Evolutionary conservation across 2,888 invertebrate genomes (phyloP).

Genomic region (Pegoplata infirma): DNA sequence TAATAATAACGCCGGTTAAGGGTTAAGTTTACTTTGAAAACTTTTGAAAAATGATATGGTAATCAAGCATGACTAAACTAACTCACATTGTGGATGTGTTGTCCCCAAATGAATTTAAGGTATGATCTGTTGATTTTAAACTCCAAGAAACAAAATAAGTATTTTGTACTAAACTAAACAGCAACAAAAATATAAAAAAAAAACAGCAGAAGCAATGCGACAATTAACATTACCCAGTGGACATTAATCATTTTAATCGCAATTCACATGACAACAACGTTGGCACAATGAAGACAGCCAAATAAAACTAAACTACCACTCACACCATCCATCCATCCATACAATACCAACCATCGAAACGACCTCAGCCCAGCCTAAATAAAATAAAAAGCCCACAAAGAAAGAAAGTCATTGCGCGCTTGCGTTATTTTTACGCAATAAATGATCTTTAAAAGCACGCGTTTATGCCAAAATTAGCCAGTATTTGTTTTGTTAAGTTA

Average conservation of each 20-base stretch:
- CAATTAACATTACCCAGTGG: slow-evolving; percentile 76
- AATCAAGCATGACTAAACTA: slow-evolving; percentile 35
- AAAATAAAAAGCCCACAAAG: not conserved
- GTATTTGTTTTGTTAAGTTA: slow-evolving; percentile 56
- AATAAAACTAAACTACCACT: slow-evolving; percentile 45
- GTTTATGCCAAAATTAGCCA: slow-evolving; percentile 67
- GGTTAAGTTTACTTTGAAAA: not conserved
- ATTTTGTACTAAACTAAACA: no score
- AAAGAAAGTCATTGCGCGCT: slow-evolving; percentile 62
- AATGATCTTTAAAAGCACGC: slow-evolving; percentile 74
- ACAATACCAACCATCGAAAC: slow-evolving; percentile 59
- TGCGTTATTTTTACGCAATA: slow-evolving; percentile 69
- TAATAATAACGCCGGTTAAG: no score
- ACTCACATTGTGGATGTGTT: not conserved
- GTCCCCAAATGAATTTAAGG: slow-evolving; percentile 35
- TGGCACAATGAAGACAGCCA: slow-evolving; percentile 55
- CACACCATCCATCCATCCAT: no score
- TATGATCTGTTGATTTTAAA: slow-evolving; percentile 34
- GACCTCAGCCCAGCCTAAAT: slow-evolving; percentile 40
- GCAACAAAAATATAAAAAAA: not conserved
- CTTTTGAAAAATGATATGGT: slow-evolving; percentile 38
- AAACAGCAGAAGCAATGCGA: slow-evolving; percentile 63
- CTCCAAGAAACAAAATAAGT: not conserved
- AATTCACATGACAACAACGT: slow-evolving; percentile 70
- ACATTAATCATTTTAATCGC: slow-evolving; percentile 77